These are phyloP conservation scores for Ectropis grisescens DNA, from an alignment of 1,140 invertebrate species.

Conservation along the genomic window DNA sequence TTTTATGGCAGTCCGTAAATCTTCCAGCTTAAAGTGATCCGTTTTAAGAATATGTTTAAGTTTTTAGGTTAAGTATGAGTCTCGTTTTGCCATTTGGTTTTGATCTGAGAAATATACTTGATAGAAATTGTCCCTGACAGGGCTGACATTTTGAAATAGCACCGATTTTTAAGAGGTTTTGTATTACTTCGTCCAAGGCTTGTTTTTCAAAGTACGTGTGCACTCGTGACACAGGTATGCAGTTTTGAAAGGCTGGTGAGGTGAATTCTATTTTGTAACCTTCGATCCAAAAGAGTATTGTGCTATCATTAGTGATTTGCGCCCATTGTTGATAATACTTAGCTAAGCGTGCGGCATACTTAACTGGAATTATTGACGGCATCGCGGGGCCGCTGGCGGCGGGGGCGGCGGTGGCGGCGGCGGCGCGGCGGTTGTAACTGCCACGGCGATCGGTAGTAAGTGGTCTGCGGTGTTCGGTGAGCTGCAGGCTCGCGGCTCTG, in stretches of 20 bases:
- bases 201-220: not conserved
- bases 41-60: conserved; percentile 9
- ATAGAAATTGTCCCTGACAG: conserved; percentile 13
- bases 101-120: conserved; percentile 10
- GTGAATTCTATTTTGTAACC: conserved; percentile 14
- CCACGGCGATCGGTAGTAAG: conserved; percentile 1
- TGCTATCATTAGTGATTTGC: conserved; percentile 5
- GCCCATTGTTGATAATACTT: not conserved
- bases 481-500: conserved; percentile 1
- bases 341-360: conserved; percentile 4
- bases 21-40: conserved; percentile 13
- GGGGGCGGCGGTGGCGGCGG: too few relatives aligned
- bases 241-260: conserved; percentile 3
- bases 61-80: conserved; percentile 8
- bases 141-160: conserved; percentile 10
- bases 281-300: conserved; percentile 10
- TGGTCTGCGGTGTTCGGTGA: conserved; percentile 2
- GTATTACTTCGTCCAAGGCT: conserved; percentile 1
- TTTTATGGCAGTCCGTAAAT: conserved; percentile 9
- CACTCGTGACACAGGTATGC: not conserved
- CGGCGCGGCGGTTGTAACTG: not conserved
- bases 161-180: conserved; percentile 9
- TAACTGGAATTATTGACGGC: conserved; percentile 13
- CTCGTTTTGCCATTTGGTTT: conserved; percentile 17
- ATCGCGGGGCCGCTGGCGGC: too few relatives aligned